phyloP scores from a whole-genome alignment of 2,113 vertebrate genomes.

The Oreochromis aureus region DNA sequence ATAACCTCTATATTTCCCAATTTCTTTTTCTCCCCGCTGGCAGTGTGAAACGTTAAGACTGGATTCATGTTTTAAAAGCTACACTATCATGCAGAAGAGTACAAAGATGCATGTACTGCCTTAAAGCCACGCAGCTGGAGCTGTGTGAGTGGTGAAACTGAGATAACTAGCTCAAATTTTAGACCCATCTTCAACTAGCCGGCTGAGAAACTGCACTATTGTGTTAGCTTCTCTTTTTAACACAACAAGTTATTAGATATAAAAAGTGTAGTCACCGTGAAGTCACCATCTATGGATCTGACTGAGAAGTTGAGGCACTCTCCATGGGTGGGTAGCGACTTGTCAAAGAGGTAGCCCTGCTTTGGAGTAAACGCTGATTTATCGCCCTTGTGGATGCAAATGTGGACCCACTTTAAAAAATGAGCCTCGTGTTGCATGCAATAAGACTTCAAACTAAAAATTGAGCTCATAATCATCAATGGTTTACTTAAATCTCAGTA shows the following conservation, averaged over 20 bases:
- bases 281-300: not conserved
- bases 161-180: not conserved
- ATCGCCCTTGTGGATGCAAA: not conserved
- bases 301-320: not conserved
- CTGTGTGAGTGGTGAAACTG: not conserved
- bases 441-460: not conserved
- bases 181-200: not conserved
- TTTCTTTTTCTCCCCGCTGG: not conserved
- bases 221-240: not conserved
- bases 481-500: not conserved
- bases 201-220: not conserved
- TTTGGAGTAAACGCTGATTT: not conserved
- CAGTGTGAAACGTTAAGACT: not conserved
- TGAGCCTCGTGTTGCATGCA: not conserved
- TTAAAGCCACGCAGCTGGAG: slow-evolving; percentile 11
- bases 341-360: not conserved
- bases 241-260: not conserved
- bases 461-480: not conserved
- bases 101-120: slow-evolving; percentile 10
- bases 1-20: slow-evolving; percentile 2
- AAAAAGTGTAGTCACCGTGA: not conserved
- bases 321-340: not conserved
- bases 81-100: not conserved
- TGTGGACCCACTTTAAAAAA: not conserved
- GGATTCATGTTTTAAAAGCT: slow-evolving; percentile 26